Evolutionary conservation across 2,797 vertebrate species (phyloP).

Genomic region (Chrysocyon brachyurus): DNA sequence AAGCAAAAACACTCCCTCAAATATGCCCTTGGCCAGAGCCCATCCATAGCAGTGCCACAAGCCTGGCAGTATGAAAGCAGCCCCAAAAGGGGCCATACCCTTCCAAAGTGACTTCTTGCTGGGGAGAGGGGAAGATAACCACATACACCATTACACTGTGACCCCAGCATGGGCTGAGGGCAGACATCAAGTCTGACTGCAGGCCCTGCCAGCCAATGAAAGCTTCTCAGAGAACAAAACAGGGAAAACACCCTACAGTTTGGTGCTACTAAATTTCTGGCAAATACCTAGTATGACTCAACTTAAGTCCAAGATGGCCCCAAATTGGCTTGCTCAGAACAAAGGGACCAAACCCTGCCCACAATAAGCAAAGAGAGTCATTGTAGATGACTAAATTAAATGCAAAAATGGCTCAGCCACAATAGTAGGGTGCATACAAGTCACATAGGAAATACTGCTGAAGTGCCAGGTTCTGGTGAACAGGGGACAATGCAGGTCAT

Average conservation of each 20-base stretch:
- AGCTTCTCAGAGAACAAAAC: background rate
- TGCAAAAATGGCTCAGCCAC: background rate
- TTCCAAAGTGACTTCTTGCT: background rate
- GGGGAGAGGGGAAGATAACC: background rate
- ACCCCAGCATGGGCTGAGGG: background rate
- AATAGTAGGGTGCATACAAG: background rate
- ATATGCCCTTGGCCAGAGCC: background rate
- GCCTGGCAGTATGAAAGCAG: background rate
- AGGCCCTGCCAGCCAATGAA: background rate
- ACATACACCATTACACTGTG: background rate
- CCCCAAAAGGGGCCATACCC: background rate
- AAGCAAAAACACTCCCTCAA: background rate
- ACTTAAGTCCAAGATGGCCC: background rate
- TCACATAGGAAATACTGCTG: background rate
- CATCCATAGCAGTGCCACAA: background rate
- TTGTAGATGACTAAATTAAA: background rate
- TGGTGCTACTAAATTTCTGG: background rate
- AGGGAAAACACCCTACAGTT: background rate
- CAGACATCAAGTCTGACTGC: background rate
- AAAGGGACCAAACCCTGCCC: background rate
- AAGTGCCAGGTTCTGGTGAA: background rate
- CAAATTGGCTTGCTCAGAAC: background rate
- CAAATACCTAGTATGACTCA: background rate
- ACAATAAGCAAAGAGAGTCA: background rate
- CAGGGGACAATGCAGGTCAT: background rate